These are phyloP conservation scores for Stomatorhinus walkeri DNA, from an alignment of 2,797 vertebrate genomes.

Conservation along the genomic window DNA sequence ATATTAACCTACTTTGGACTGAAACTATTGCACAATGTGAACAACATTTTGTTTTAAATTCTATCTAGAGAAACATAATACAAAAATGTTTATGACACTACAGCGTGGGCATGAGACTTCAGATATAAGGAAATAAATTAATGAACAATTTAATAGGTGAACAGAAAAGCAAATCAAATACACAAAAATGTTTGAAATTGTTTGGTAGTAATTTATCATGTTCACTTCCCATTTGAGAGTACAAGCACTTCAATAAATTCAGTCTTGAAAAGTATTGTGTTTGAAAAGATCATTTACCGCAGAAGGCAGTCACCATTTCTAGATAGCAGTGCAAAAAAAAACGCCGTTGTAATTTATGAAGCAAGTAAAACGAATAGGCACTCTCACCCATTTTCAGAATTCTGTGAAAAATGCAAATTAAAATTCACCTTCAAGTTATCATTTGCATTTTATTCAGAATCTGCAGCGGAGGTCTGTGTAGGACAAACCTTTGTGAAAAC, in stretches of 20 bases:
- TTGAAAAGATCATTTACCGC: neutral
- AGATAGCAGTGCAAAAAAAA: neutral
- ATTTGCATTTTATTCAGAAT: constrained; percentile 19
- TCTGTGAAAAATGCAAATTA: constrained; percentile 20
- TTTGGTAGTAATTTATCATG: neutral
- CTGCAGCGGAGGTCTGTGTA: constrained; percentile 10
- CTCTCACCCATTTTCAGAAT: constrained; percentile 3
- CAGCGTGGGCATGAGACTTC: neutral
- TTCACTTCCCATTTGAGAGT: neutral
- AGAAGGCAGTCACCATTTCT: neutral
- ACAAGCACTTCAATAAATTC: neutral
- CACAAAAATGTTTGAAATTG: neutral
- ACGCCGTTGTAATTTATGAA: constrained; percentile 3
- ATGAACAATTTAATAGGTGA: neutral
- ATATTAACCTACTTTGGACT: neutral
- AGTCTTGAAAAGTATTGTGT: neutral
- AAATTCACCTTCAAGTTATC: constrained; percentile 23
- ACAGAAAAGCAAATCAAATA: neutral
- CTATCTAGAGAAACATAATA: neutral
- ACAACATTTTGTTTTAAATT: neutral
- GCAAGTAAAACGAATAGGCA: constrained; percentile 11
- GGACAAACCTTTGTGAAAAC: constrained; percentile 9
- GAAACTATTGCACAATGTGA: neutral
- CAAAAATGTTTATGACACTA: neutral
- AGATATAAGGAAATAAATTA: neutral